Percentiles rank a stretch among this genome's conserved stretches.
Conservation (phyloP, 1,140 invertebrate genomes). For the Drosophila rufa region DNA sequence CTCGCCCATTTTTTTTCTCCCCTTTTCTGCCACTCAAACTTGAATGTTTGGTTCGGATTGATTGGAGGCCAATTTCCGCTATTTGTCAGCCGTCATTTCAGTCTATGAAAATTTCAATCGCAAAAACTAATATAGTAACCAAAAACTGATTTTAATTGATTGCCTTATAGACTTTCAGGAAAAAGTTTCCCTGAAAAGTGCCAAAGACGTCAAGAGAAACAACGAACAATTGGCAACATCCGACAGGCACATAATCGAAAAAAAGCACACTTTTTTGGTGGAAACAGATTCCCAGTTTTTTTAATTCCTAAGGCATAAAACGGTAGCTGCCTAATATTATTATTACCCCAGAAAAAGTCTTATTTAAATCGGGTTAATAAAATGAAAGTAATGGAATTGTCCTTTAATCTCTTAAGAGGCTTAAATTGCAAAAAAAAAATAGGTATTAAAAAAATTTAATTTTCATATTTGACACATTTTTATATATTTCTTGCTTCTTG, state of each 20-base stretch:
- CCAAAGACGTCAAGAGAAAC: slow-evolving; percentile 52
- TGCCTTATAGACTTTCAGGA: slow-evolving; percentile 23
- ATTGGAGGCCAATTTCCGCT: slow-evolving; percentile 14
- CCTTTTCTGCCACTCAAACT: background rate
- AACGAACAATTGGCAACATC: slow-evolving; percentile 27
- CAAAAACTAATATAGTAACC: slow-evolving; percentile 34
- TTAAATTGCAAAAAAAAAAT: background rate
- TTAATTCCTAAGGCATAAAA: background rate
- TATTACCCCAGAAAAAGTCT: background rate
- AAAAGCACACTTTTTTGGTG: background rate
- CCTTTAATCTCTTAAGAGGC: slow-evolving; percentile 7
- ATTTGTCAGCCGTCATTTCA: slow-evolving; percentile 45
- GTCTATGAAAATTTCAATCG: slow-evolving; percentile 7
- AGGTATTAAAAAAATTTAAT: background rate
- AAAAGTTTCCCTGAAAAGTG: slow-evolving; percentile 37
- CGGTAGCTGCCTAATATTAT: background rate
- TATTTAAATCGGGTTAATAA: slow-evolving; percentile 6
- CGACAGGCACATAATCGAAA: slow-evolving; percentile 32
- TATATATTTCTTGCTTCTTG: background rate
- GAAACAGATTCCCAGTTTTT: too few relatives aligned
- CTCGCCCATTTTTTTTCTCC: too few relatives aligned
- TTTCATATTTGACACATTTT: background rate
- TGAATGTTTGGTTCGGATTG: background rate
- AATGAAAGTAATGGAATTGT: background rate
- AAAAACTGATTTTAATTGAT: slow-evolving; percentile 65